A percentile compares a stretch with the other conserved stretches of the same genome.
phyloP scores from a whole-genome alignment of 2,888 invertebrate species.

The Drosophila atripex region DNA sequence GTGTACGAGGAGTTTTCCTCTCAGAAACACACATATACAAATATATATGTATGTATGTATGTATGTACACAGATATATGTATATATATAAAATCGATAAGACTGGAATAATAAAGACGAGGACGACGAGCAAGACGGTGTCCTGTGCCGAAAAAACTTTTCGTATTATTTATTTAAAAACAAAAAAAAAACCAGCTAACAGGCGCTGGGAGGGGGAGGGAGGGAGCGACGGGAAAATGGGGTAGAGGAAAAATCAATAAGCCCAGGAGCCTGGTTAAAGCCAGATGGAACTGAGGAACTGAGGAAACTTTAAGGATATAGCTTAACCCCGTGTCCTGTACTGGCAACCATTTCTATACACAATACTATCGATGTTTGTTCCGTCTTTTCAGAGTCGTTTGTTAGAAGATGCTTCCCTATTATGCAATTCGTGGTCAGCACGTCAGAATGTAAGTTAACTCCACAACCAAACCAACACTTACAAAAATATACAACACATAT shows the following conservation, averaged over 20 bases:
- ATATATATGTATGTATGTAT: conserved; percentile 11
- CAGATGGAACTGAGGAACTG: not conserved
- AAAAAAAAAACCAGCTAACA: conserved; percentile 43
- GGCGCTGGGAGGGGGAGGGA: conserved; percentile 1
- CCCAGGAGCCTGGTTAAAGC: conserved; percentile 17
- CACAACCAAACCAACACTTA: conserved; percentile 8
- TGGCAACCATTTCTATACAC: conserved; percentile 47
- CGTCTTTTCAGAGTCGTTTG: conserved; percentile 91
- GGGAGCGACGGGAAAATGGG: conserved; percentile 2
- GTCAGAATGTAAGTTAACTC: conserved; percentile 91
- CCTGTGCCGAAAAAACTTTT: conserved; percentile 48
- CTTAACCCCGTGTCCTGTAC: conserved; percentile 4
- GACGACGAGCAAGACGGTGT: conserved; percentile 55
- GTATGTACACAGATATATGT: conserved; percentile 19
- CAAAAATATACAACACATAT: not conserved
- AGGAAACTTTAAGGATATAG: conserved; percentile 17
- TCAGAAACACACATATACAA: conserved; percentile 22
- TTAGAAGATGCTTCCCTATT: conserved; percentile 94
- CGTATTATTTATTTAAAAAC: conserved; percentile 71
- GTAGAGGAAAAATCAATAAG: conserved; percentile 28
- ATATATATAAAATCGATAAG: conserved; percentile 70
- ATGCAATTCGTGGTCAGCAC: conserved; percentile 96
- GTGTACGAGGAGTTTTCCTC: conserved; percentile 35
- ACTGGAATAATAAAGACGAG: conserved; percentile 60
- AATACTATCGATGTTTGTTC: conserved; percentile 74